phyloP scores from a whole-genome alignment of 2,888 invertebrate genomes.

The Pyrrhia umbra region DNA sequence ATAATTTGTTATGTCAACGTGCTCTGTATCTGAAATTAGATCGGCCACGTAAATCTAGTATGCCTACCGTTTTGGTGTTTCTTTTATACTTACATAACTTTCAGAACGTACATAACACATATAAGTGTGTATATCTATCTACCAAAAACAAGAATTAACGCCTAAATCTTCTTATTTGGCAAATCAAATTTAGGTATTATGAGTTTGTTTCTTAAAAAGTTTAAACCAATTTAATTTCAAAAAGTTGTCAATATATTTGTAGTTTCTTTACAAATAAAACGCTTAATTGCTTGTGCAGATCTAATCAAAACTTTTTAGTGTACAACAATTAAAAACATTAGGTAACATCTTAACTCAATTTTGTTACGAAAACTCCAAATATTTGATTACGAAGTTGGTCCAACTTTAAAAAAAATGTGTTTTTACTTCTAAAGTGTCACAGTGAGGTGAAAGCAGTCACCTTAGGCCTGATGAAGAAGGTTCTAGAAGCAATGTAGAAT shows the following conservation, averaged over 20 bases:
- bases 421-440: conserved; percentile 8
- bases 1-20: neutral
- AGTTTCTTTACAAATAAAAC: neutral
- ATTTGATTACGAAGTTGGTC: conserved; percentile 3
- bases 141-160: too few relatives aligned
- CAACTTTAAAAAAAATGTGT: conserved; percentile 6
- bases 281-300: conserved; percentile 13
- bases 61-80: neutral
- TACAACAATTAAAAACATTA: neutral
- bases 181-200: too few relatives aligned
- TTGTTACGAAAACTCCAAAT: neutral
- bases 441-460: neutral
- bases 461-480: neutral
- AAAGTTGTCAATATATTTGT: too few relatives aligned
- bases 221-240: too few relatives aligned
- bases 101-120: too few relatives aligned
- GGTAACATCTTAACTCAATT: neutral
- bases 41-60: conserved; percentile 12
- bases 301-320: conserved; percentile 10
- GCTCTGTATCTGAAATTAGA: conserved; percentile 17
- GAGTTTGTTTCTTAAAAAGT: too few relatives aligned
- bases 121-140: too few relatives aligned
- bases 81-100: too few relatives aligned
- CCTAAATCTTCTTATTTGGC: too few relatives aligned
- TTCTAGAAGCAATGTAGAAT: neutral